Base-by-base conservation (phyloP, 2,797 vertebrate genomes). In the Xerus rutilus region DNA sequence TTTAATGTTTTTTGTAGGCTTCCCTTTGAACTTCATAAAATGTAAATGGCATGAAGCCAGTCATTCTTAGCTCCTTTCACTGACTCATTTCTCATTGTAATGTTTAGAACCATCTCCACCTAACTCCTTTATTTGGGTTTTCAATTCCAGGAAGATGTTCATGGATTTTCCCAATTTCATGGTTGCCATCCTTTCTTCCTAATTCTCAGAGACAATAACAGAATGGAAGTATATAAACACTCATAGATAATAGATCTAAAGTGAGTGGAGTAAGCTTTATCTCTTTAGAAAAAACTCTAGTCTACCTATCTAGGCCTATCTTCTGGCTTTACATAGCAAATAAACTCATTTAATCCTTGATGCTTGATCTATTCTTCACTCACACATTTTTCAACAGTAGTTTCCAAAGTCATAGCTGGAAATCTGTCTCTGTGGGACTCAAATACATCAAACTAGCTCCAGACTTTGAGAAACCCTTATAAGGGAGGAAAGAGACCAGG, bases 21-120 rank as follows among this genome's bases (percentile, higher is more conserved):
- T 95, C 49, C 69, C 69, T 69, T n/a, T 84, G 52, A 45, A 79
- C 30, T 83, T 79, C 15, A 52, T 59, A 28, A 91, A 94, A 62
- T 49, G 32, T 47, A 74, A 87, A 69, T 70, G 12, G 59, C 83
- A 84, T 76, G 74, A 92, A 70, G 15, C 15, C 65, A 81, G 32
- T 52, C 79, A 43, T 84, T 95, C 20, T 86, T 74, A 87, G 43
- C 17, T 83, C 35, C 14, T 78, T 92, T 94, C 28, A 94, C 49
- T 86, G 74, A 81, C 59, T 79, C 70, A 89, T 59, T 87, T 86
- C 43, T 89, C 49, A 67, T 2, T 83, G 57, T 84, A 62, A 11
- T 81, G 3, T 54, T 91, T 79, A 92, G 72, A 87, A 92, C 49
- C 14, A 69, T 84, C 32, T 83, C 57, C 25, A 69, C 35, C 70